Base-by-base conservation (phyloP, 2,888 invertebrate genomes). In the Lacanobia wlatinum region DNA sequence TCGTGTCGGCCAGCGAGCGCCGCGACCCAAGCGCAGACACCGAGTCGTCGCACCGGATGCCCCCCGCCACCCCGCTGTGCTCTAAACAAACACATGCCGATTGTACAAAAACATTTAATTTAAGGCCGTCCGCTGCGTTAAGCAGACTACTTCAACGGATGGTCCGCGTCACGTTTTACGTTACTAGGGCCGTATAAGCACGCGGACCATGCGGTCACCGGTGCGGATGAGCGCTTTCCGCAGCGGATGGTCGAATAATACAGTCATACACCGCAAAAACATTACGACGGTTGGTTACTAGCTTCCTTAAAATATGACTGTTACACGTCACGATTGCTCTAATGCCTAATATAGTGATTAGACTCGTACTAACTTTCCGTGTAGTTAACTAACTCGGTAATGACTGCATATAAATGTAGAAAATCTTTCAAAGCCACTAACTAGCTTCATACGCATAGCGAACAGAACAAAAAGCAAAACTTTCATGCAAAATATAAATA, bases 1-100 rank as follows among this genome's bases (percentile, higher is more conserved):
- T 98, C 34, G 98, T 98, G 90, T 98, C 98, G 23, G 98, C 98
- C 76, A 98, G 95, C 65, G 98, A 98, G 68, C 98, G 97, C 70
- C 98, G 96, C 23, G 98, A 98, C 40, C 98, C 98, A 70, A 97
- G 90, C 77, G 97, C 96, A 46, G 98, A 98, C 86, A 97, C 97
- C 28, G 97, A 97, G 90, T 98, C 98, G 87, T 96, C 96, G 84
- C 96, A 94, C 2, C 95, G 91, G 64, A 87, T 92, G 14, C 92
- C 94, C 65, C 93, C 91, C 74, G 93, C 94, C 67, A 90, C 92
- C 52, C 94, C 95, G 83, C 95, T 95, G 88, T 95, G 94, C 86
- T 96, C 96, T 96, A 90, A 46, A 70, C 64, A 74, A 77, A 63
- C n/a, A 76, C 28, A 67, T 50, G n/a, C n/a, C 46, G 1, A 50